Base-by-base conservation (phyloP, 1,140 invertebrate species). In the Notospermus geniculatus region DNA sequence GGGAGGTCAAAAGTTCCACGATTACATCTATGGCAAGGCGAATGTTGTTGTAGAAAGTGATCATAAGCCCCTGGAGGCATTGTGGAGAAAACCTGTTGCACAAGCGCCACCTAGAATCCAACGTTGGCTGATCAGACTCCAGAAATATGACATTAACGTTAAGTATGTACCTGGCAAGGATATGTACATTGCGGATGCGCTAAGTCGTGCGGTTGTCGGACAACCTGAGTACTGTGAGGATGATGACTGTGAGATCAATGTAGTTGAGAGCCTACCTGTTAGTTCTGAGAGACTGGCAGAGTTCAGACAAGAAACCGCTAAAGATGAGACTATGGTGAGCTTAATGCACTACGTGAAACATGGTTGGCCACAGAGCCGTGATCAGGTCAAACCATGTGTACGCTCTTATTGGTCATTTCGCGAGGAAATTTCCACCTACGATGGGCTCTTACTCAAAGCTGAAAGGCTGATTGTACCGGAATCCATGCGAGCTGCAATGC, bases 121-220 rank as follows among this genome's bases (percentile, higher is more conserved):
- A 60, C 28, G 65, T 32, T 71, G 66, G 68, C 36, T 52, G 41
- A 46, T 68, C 13, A 32, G 57, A 28, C 45, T 70, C 1, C 57
- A 64, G 55, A 17, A 32, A 22, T 69, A 67, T 57, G 45, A 63
- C 17, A 55, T 46, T 22, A 45, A 17, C 17, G 28, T 53, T 7
- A 58, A 43, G 27, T 84, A 83, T 55, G 61, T 69, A 23, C 61
- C 76, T 53, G 68, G 64, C 0, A 74, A 79, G 72, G 80, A 30
- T 77, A 85, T 70, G 76, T 75, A 5, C 69, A 80, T 66, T 78
- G 80, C 53, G 61, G 82, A 67, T 67, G 59, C 60, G n/a, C 61
- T 66, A 19, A 76, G 71, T 11, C 53, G 71, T 39, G 63, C 50
- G 41, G 23, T 27, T 7, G 22, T 55, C 17, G 19, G 25, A 7